phyloP scores from a whole-genome alignment of 2,797 vertebrate species.

The Labeo calbasu region DNA sequence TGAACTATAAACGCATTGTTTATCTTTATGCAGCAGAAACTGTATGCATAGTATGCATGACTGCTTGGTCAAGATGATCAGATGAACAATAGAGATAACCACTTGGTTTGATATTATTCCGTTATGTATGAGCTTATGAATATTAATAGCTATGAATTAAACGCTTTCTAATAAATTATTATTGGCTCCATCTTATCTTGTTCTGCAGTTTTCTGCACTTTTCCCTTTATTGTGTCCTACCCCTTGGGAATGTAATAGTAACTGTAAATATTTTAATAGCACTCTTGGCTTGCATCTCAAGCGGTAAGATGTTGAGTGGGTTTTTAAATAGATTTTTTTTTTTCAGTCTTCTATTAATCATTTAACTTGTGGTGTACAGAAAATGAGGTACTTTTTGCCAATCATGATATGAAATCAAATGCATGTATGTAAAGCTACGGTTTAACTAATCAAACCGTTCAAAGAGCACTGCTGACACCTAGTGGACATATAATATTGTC shows the following conservation, averaged over 20 bases:
- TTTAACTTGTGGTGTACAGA: neutral
- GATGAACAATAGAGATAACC: neutral
- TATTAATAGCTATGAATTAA: neutral
- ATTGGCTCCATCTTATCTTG: neutral
- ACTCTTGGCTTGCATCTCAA: neutral
- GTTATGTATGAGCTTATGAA: neutral
- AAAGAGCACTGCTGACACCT: constrained; percentile 12
- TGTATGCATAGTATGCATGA: neutral
- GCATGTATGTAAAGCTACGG: neutral
- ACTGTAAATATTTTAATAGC: neutral
- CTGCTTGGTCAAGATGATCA: neutral
- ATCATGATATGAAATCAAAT: neutral
- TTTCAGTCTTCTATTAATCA: too few species aligned
- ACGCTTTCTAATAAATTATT: neutral
- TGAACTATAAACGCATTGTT: neutral
- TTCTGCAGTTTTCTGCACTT: neutral
- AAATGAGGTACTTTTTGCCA: neutral
- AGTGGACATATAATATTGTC: constrained; percentile 5
- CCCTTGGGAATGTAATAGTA: neutral
- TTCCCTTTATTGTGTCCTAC: neutral
- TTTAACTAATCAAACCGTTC: neutral
- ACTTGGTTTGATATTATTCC: neutral
- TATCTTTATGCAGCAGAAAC: neutral
- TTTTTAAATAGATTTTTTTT: too few species aligned
- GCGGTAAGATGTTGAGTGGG: neutral